These are phyloP conservation scores for Microctenopoma steveboyesi DNA, from an alignment of 2,797 vertebrate species.

Conservation along the genomic window DNA sequence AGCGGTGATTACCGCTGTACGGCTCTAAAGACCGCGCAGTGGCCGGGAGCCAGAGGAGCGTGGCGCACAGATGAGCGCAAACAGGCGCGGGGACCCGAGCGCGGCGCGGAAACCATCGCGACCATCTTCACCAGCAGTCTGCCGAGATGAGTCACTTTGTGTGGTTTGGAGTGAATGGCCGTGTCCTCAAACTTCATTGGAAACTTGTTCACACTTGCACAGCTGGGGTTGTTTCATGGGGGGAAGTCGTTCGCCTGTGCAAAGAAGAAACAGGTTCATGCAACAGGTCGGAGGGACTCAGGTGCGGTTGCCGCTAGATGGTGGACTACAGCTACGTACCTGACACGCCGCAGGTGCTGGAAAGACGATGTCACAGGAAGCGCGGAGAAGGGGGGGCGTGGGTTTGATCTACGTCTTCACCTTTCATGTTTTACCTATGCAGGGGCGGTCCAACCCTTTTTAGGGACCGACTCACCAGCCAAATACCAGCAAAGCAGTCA, in stretches of 20 bases:
- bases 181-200: conserved; percentile 43
- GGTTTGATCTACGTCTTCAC: not conserved
- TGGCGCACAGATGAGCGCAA: conserved; percentile 61
- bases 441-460: not conserved
- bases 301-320: conserved; percentile 69
- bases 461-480: not conserved
- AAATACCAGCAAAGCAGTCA: too few species aligned
- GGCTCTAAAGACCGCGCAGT: conserved; percentile 72
- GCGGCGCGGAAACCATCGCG: conserved; percentile 59
- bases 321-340: conserved; percentile 63
- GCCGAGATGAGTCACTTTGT: conserved; percentile 65
- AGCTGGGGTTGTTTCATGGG: too few species aligned
- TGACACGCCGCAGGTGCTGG: conserved; percentile 7
- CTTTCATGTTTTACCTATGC: not conserved
- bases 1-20: conserved; percentile 59
- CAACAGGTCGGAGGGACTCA: conserved; percentile 61
- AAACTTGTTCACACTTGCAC: not conserved
- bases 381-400: not conserved
- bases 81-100: conserved; percentile 62
- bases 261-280: not conserved
- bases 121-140: conserved; percentile 54
- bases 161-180: conserved; percentile 26
- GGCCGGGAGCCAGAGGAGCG: conserved; percentile 69
- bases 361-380: not conserved
- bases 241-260: not conserved